Conservation (phyloP, 2,797 vertebrate genomes). For the Pteropus rufus region DNA sequence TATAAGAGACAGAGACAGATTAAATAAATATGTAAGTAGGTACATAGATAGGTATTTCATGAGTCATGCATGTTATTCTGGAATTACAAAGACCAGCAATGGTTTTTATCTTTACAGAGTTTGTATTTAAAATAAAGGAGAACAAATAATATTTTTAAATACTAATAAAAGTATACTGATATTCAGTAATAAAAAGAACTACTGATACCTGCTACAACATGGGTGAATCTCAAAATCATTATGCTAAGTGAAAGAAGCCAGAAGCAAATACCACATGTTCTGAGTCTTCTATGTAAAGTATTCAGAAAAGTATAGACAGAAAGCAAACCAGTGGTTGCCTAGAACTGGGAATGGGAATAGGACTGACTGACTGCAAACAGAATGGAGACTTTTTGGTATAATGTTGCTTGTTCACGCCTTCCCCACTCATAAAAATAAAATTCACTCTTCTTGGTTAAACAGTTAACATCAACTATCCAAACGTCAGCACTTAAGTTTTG, state of each 20-base stretch:
- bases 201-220: neutral
- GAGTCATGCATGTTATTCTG: neutral
- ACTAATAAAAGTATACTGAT: neutral
- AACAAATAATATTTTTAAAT: neutral
- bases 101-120: neutral
- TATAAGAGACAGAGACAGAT: neutral
- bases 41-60: neutral
- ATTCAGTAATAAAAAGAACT: neutral
- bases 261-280: neutral
- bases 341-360: no score
- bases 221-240: neutral
- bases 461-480: neutral
- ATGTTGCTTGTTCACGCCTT: neutral
- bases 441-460: neutral
- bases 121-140: neutral
- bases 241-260: neutral
- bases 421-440: neutral
- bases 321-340: neutral
- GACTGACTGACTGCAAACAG: neutral
- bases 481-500: neutral
- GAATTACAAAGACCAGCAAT: neutral
- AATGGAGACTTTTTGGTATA: neutral
- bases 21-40: neutral
- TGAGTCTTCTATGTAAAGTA: neutral
- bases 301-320: neutral